A percentile compares a stretch with the other conserved stretches of the same genome.
phyloP scores from a whole-genome alignment of 2,888 invertebrate species.

The Athalia cordata region DNA sequence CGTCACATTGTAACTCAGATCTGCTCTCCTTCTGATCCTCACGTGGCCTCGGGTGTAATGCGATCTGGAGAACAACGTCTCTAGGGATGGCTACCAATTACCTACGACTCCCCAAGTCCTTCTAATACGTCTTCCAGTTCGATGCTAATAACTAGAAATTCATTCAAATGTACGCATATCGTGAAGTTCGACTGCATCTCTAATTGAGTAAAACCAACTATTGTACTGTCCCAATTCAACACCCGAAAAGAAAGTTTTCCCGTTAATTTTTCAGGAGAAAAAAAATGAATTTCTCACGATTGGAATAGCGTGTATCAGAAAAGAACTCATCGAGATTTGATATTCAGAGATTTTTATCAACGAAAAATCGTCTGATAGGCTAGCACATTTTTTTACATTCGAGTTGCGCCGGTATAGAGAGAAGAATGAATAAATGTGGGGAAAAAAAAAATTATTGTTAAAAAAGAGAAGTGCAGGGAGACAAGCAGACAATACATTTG shows the following conservation, averaged over 20 bases:
- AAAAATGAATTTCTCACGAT: background rate
- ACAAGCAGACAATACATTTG: slow-evolving; percentile 34
- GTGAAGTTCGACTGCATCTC: too few relatives aligned
- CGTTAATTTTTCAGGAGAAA: too few relatives aligned
- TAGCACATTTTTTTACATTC: background rate
- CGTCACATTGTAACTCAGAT: slow-evolving; percentile 11
- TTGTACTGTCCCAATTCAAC: too few relatives aligned
- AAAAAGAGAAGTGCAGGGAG: background rate
- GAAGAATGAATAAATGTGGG: background rate
- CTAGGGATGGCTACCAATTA: slow-evolving; percentile 20
- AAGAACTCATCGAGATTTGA: background rate
- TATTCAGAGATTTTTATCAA: background rate
- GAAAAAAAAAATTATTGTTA: too few relatives aligned
- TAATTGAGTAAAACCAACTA: too few relatives aligned
- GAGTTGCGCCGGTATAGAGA: background rate
- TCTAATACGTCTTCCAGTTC: background rate
- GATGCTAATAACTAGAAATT: background rate
- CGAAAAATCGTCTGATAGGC: slow-evolving; percentile 1
- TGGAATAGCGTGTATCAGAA: background rate
- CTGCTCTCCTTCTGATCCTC: too few relatives aligned
- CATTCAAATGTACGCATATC: too few relatives aligned
- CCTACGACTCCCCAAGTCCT: slow-evolving; percentile 7
- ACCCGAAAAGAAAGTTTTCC: background rate
- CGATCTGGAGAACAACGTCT: slow-evolving; percentile 3
- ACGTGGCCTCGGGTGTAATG: background rate